Base-by-base conservation (phyloP, 1,140 invertebrate genomes). In the Batillaria attramentaria region DNA sequence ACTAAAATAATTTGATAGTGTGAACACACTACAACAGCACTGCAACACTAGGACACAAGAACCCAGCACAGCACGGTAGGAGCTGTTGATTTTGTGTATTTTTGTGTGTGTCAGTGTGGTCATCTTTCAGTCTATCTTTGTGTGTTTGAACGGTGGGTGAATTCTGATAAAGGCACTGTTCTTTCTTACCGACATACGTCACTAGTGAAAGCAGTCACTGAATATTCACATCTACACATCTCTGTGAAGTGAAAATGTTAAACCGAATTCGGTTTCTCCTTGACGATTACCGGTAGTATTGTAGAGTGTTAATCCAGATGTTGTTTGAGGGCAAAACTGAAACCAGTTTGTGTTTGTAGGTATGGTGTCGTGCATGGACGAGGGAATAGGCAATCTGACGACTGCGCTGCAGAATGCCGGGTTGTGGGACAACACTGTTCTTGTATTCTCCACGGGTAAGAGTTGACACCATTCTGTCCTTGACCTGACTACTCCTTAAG, bases 311-410 rank as follows among this genome's bases (percentile, higher is more conserved):
- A 13, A 13, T 50, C 10, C 46, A 13, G 46, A 13, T 10, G 24
- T 24, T 50, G 46, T 50, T 13, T 50, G 46, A 13, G 46, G 24
- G 46, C 46, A 24, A 13, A 8, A 8, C 24, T 50, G 31, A 13
- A 24, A 10, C 10, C 24, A 13, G 24, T 54, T 54, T 42, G 16
- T 57, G 10, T 39, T 8, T 39, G 81, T 54, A 92, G 92, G 91
- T 39, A 92, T 93, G 91, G 90, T 93, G 24, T 85, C 89, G 24
- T 90, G 91, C 6, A 83, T 92, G 85, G 91, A 92, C 82, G 91
- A 92, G 78, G 89, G 88, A 20, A 81, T 92, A 39, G 92, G 89
- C 28, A 89, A 89, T 70, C 80, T 93, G 8, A 88, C 92, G 1
- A 65, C 85, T 13, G 86, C 89, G 65, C 86, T 93, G 24, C 90